Base-by-base conservation (phyloP, 2,797 vertebrate genomes). In the Muraenolepis orangiensis region DNA sequence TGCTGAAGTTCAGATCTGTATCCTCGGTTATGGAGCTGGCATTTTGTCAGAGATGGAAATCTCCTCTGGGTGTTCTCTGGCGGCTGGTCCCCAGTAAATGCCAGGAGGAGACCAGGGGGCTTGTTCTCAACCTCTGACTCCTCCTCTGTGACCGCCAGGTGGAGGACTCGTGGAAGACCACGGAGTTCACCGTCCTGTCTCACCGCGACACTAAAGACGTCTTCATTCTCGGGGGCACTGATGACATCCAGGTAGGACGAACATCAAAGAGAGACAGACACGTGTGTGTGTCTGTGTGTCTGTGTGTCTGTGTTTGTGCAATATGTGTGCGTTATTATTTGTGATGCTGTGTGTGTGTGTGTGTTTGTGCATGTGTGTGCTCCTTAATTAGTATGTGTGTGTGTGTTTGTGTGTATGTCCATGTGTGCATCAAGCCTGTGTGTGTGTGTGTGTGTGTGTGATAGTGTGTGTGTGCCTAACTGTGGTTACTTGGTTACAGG, bases 141-240 rank as follows among this genome's bases (percentile, higher is more conserved):
- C n/a, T n/a, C 6, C 31, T 46, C 77, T 72, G 42, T 20, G 64
- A 23, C 5, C 34, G 66, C 12, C 74, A 95, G 93, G 91, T 95
- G 78, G 94, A 96, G 70, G 91, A 95, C 51, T 76, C 86, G 13
- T 97, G 94, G 95, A 94, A 93, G 91, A 87, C 81, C 72, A 94
- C 93, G 0, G 93, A 95, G 82, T 95, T 96, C 71, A 83, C 90
- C 10, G 82, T 95, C 71, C 84, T 95, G 26, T 72, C 93, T 84
- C 94, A 95, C 71, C 89, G 94, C 6, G 93, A 95, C 57, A 83
- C 92, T 46, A 93, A 93, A 87, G 93, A 95, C 20, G 84, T 94
- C 29, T 95, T 94, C 85, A 95, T 96, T 74, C 86, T 96, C 69
- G 95, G 94, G 10, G 93, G 94, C 46, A 95, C 93, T 3, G 95